phyloP scores from a whole-genome alignment of 2,113 vertebrate species.

The Neolamprologus longior region DNA sequence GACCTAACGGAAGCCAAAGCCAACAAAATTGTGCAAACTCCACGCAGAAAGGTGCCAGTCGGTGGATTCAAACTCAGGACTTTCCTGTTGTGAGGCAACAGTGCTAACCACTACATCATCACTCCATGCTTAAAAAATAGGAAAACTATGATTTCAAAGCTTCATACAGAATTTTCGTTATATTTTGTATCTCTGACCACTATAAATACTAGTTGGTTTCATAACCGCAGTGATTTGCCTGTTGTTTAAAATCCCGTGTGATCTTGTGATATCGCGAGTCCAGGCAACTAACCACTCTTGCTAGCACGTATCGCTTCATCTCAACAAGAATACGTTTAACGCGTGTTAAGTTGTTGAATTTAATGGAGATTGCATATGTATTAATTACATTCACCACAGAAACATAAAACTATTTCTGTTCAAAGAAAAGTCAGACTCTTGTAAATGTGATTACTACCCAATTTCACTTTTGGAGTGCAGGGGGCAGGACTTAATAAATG shows the following conservation, averaged over 20 bases:
- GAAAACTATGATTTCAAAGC: background rate
- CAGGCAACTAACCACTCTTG: too few species aligned
- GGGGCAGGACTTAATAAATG: background rate
- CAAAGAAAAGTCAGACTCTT: background rate
- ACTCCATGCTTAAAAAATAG: background rate
- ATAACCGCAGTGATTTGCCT: background rate
- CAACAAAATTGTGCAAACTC: too few species aligned
- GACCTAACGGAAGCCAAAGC: too few species aligned
- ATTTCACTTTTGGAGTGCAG: background rate
- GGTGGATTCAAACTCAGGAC: background rate
- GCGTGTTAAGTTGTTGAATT: background rate
- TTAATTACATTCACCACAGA: background rate
- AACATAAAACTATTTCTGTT: background rate
- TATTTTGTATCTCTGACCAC: background rate
- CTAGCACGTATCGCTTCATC: background rate
- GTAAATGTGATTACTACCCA: background rate
- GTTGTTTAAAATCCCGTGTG: background rate
- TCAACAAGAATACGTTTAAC: background rate
- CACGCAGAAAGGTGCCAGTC: background rate
- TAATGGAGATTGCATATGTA: background rate
- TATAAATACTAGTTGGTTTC: background rate
- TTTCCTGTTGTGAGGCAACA: background rate
- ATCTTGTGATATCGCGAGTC: background rate
- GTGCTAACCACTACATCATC: background rate
- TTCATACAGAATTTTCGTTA: background rate